Percentiles rank a stretch among this genome's conserved stretches.
Evolutionary conservation across 2,797 vertebrate species (phyloP).

Genomic region (Calcarius lapponicus): DNA sequence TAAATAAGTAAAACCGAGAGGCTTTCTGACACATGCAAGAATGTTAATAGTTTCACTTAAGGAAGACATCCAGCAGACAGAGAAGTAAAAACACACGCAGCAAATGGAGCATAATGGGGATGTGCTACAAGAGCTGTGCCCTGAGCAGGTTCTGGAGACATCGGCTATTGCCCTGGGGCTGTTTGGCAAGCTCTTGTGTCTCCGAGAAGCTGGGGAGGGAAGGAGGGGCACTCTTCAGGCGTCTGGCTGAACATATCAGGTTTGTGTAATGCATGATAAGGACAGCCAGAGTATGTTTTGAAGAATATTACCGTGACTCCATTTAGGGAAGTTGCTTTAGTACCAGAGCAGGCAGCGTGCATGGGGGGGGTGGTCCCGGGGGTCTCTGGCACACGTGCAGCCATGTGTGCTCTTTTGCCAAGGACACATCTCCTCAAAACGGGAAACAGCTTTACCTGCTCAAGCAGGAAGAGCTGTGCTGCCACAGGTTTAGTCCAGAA

Average conservation of each 20-base stretch:
- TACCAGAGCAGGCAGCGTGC: rapidly evolving
- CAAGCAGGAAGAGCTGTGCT: not conserved
- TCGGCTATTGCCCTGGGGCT: not conserved
- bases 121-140: not conserved
- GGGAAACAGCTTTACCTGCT: not conserved
- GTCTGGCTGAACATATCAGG: not conserved
- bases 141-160: not conserved
- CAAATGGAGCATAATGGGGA: not conserved
- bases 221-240: not conserved
- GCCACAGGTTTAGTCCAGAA: not conserved
- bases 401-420: rapidly evolving
- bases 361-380: rapidly evolving
- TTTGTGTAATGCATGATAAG: not conserved
- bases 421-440: rapidly evolving
- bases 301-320: not conserved
- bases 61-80: not conserved
- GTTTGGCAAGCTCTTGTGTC: rapidly evolving
- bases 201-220: not conserved
- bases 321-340: not conserved
- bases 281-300: not conserved
- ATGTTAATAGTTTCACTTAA: not conserved
- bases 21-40: not conserved
- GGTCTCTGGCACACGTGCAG: rapidly evolving
- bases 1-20: not conserved
- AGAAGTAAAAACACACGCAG: not conserved